These are phyloP conservation scores for Ylistrum balloti DNA, from an alignment of 1,140 invertebrate species.

Conservation along the genomic window DNA sequence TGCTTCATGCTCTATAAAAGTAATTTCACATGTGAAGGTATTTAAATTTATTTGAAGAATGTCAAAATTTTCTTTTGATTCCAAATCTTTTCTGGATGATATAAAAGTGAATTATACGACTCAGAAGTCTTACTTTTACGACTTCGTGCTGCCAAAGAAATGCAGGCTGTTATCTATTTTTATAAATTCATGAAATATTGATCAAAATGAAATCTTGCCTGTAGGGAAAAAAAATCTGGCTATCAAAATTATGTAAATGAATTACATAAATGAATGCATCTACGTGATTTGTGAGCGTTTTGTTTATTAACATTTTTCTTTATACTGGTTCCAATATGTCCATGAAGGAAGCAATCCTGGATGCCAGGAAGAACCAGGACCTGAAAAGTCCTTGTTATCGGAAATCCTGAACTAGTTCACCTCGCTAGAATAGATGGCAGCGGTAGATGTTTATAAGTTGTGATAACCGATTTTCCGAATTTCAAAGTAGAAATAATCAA, in stretches of 20 bases:
- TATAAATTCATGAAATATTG: slow-evolving; percentile 10
- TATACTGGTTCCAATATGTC: background rate
- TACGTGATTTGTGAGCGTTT: background rate
- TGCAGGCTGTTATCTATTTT: background rate
- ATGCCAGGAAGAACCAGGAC: background rate
- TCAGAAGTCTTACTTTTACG: background rate
- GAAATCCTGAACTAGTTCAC: background rate
- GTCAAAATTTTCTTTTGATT: slow-evolving; percentile 34
- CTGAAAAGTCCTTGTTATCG: background rate
- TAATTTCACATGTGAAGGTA: slow-evolving; percentile 3
- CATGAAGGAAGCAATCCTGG: background rate
- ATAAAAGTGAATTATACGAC: background rate
- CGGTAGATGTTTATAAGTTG: no score
- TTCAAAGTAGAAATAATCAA: no score
- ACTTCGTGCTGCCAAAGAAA: background rate
- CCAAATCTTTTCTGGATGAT: background rate
- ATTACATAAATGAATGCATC: background rate
- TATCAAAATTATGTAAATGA: background rate
- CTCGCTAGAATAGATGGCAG: no score
- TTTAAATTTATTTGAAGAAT: slow-evolving; percentile 21
- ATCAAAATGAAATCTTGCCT: background rate
- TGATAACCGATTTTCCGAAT: no score
- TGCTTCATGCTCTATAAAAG: background rate
- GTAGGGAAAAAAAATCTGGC: background rate
- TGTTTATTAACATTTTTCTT: background rate